These are phyloP conservation scores for Scophthalmus maximus DNA, from an alignment of 2,113 vertebrate species.

Conservation along the genomic window DNA sequence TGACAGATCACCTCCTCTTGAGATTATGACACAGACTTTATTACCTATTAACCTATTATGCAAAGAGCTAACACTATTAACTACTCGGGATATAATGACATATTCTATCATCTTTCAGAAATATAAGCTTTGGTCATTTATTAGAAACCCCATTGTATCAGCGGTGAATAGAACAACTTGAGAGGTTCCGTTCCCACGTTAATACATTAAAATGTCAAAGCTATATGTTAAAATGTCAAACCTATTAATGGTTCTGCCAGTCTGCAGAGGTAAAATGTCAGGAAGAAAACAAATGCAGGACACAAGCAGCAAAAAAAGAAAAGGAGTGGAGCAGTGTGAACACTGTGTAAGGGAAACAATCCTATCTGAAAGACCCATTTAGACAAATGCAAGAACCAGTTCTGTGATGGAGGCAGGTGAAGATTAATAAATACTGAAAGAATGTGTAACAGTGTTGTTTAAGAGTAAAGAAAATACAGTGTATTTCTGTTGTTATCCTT, in stretches of 20 bases:
- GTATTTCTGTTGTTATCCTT: neutral
- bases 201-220: constrained; percentile 79
- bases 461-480: neutral
- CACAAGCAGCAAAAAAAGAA: constrained; percentile 41
- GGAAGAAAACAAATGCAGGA: constrained; percentile 63
- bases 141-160: constrained; percentile 44
- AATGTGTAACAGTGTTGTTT: neutral
- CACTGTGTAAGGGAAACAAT: constrained; percentile 37
- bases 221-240: constrained; percentile 80
- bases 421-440: neutral
- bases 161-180: constrained; percentile 63
- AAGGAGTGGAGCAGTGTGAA: constrained; percentile 3
- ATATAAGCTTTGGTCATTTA: constrained; percentile 50
- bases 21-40: constrained; percentile 38
- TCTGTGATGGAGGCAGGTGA: neutral
- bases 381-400: constrained; percentile 42
- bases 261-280: constrained; percentile 77
- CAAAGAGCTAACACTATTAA: constrained; percentile 52
- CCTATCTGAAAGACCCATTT: constrained; percentile 35
- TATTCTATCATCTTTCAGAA: constrained; percentile 52
- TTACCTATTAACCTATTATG: constrained; percentile 65
- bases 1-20: constrained; percentile 20
- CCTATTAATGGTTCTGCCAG: constrained; percentile 78
- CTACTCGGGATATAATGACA: constrained; percentile 48
- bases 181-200: constrained; percentile 69